Evolutionary conservation across 2,113 vertebrate genomes (phyloP).

Genomic region (Leucopsar rothschildi): DNA sequence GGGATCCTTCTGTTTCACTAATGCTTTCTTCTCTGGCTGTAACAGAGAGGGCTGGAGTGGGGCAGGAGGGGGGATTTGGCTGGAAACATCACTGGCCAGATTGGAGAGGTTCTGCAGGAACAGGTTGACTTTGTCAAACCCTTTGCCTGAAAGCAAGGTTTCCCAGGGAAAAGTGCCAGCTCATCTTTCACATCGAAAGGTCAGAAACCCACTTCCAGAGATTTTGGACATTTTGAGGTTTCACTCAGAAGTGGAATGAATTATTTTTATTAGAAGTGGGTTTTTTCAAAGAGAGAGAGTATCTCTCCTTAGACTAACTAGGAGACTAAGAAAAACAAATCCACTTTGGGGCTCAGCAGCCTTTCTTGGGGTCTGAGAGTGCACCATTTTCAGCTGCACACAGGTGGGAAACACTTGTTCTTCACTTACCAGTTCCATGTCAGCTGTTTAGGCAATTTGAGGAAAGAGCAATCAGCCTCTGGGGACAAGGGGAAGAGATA

Average conservation of each 20-base stretch:
- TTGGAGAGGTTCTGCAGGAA: conserved; percentile 1
- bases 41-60: neutral
- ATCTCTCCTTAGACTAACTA: neutral
- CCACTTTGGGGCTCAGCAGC: neutral
- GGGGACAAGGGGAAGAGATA: neutral
- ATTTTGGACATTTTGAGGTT: conserved; percentile 59
- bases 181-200: conserved; percentile 48
- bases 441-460: neutral
- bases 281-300: conserved; percentile 19
- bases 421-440: neutral
- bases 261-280: conserved; percentile 47
- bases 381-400: neutral
- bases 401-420: conserved; percentile 20
- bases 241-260: conserved; percentile 12
- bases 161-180: conserved; percentile 54
- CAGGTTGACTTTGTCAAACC: conserved; percentile 59
- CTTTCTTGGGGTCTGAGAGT: neutral
- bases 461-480: neutral
- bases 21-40: neutral
- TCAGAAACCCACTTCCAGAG: conserved; percentile 54
- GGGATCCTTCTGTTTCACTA: conserved; percentile 45
- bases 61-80: conserved; percentile 6
- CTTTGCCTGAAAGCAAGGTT: conserved; percentile 40
- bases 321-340: conserved; percentile 9
- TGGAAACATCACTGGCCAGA: neutral